Evolutionary conservation across 2,113 vertebrate genomes (phyloP), one percentile per base, ranked within the genome.

Genomic region (Cyanoramphus novaezelandiae): DNA sequence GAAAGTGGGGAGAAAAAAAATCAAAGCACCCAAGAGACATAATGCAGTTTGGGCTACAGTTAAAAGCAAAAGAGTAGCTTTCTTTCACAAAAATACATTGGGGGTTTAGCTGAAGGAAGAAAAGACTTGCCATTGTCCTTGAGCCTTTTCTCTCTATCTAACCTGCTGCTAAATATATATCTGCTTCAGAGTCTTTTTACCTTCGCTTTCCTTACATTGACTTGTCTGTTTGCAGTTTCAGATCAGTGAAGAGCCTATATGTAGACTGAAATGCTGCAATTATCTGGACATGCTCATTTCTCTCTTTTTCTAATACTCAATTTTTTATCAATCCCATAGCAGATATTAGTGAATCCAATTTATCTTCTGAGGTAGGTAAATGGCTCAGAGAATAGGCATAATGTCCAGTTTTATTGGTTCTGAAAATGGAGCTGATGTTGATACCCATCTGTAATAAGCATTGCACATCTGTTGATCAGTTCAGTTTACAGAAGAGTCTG

Each of bases 81-180:
- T 24, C 95, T 97, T 95, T 91, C 84, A 67, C 76, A 80, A 83
- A 97, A 95, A 91, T 93, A 86, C 88, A 68, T 91, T 47, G 70
- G 90, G 80, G 92, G 81, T 93, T 96, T 96, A 93, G 33, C 90
- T 90, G 71, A 74, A 91, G 87, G 37, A 90, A 95, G 91, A 94
- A 95, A 94, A 94, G 80, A 84, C n/a, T 49, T 95, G 82, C 88
- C 76, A 85, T 95, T 97, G 96, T 97, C 94, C 96, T 97, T 97
- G 88, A 95, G 93, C 83, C 86, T 95, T 95, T 95, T 97, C 92
- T 97, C 33, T 91, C 53, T 47, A 6, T 72, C 93, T 80, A 84
- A 94, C 90, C 84, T 96, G 86, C 76, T 96, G 63, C 94, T 96
- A 96, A 96, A 96, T 96, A 95, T 95, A 83, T 92, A 82, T 68